Evolutionary conservation across 2,113 vertebrate species (phyloP).

Genomic region (Damaliscus lunatus): DNA sequence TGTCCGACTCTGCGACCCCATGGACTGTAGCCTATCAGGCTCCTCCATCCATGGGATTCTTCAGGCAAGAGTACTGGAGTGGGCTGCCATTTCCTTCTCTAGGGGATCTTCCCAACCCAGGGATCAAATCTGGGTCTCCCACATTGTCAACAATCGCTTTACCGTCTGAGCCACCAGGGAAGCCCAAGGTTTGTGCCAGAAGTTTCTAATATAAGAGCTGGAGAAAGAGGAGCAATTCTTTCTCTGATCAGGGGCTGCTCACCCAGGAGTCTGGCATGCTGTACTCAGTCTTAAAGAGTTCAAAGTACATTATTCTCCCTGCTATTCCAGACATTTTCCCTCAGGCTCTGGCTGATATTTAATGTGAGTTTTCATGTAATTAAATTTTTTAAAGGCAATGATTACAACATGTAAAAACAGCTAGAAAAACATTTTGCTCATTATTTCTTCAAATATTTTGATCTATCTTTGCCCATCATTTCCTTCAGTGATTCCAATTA

Average conservation of each 20-base stretch:
- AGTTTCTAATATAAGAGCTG: background rate
- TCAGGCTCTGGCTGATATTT: background rate
- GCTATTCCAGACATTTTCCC: background rate
- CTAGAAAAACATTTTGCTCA: background rate
- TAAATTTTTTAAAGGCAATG: background rate
- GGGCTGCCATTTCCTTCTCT: background rate
- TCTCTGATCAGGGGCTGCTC: background rate
- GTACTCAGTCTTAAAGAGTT: background rate
- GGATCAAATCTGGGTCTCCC: background rate
- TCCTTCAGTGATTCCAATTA: background rate
- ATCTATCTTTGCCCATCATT: background rate
- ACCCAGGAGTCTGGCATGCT: background rate
- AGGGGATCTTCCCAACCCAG: background rate
- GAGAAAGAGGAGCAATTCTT: background rate
- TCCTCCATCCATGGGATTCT: background rate
- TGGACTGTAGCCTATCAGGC: background rate
- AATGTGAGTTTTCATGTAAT: background rate
- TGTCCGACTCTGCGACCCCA: background rate
- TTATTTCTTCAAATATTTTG: background rate
- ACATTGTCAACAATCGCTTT: background rate
- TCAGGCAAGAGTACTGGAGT: background rate
- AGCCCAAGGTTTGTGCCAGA: background rate
- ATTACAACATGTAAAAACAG: background rate
- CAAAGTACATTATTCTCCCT: background rate
- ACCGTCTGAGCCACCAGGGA: fast-evolving